Evolutionary conservation across 2,888 invertebrate genomes (phyloP), one percentile per base, ranked within the genome.

Genomic region (Sclerodermus sp.): DNA sequence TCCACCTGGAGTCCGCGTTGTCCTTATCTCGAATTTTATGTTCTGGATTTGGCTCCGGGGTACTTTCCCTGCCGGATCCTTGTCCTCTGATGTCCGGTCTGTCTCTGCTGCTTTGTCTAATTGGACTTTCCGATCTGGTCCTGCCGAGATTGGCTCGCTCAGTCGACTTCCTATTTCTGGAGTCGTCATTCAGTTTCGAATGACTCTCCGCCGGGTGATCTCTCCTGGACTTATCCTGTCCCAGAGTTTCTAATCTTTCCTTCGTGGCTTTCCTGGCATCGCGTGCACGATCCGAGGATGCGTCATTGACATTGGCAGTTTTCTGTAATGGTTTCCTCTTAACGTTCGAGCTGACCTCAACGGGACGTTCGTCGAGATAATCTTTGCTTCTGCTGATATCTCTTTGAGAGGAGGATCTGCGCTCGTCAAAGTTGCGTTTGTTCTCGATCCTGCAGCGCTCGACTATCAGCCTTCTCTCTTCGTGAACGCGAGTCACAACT

Each of bases 41-140:
- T 13, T 62, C 62, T n/a, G n/a, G n/a, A 1, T 54, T 51, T 10
- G 54, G 82, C 74, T 86, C 85, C 1, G 85, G 84, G 1, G 84
- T 83, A 1, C 85, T 86, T 69, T 86, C 85, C 60, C 85, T 85
- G 1, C 85, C 86, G 6, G 84, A 84, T 1, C 84, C 84, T 66
- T 84, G 84, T 31, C 84, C 84, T 67, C 84, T 64, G 18, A 49
- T 51, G 29, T 66, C 67, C 42, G 50, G 55, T 29, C 58, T 60
- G 5, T 63, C 61, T 36, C 57, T 48, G 18, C 31, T 38, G 14
- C 9, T 32, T 30, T 47, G 38, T 56, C 53, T 43, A 13, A 48
- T 47, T 18, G 61, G 62, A 51, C 60, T 67, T 34, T 60, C 61
- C 18, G 67, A 62, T 34, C 62, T 57, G 13, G 55, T 61, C 57